phyloP scores from a whole-genome alignment of 2,113 vertebrate genomes.

The Panthera tigris region DNA sequence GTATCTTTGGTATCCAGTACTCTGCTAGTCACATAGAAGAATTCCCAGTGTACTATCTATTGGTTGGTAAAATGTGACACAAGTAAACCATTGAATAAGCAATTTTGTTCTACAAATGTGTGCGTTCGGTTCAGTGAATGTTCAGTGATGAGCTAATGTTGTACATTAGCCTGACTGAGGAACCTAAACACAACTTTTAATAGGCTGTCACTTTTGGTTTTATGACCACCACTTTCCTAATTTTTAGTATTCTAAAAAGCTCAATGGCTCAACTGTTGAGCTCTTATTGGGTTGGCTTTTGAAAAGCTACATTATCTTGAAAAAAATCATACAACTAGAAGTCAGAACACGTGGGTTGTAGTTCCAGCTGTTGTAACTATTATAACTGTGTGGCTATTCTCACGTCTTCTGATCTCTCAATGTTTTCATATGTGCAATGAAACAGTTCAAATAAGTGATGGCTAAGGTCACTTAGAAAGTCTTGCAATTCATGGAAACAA shows the following conservation, averaged over 20 bases:
- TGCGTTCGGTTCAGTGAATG: background rate
- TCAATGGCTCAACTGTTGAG: background rate
- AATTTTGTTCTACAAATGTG: background rate
- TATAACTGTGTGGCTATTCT: background rate
- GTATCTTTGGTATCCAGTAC: background rate
- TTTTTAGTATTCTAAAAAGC: background rate
- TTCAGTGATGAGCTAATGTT: background rate
- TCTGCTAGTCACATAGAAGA: background rate
- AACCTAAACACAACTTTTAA: conserved; percentile 15
- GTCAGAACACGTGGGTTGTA: background rate
- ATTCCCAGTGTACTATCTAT: background rate
- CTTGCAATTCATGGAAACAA: background rate
- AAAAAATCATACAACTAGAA: background rate
- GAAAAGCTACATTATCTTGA: background rate
- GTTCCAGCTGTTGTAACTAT: background rate
- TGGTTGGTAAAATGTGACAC: background rate
- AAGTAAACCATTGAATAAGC: background rate
- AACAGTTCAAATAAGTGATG: background rate
- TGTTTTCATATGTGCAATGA: background rate
- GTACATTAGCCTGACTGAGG: background rate
- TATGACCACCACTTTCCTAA: background rate
- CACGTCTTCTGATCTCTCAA: background rate
- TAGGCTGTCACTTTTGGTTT: conserved; percentile 28
- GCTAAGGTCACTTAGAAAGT: conserved; percentile 11
- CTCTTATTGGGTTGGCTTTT: background rate